Percentiles rank a stretch among this genome's conserved stretches.
Evolutionary conservation across 2,888 invertebrate species (phyloP).

Genomic region (Acanthosepion esculentum): DNA sequence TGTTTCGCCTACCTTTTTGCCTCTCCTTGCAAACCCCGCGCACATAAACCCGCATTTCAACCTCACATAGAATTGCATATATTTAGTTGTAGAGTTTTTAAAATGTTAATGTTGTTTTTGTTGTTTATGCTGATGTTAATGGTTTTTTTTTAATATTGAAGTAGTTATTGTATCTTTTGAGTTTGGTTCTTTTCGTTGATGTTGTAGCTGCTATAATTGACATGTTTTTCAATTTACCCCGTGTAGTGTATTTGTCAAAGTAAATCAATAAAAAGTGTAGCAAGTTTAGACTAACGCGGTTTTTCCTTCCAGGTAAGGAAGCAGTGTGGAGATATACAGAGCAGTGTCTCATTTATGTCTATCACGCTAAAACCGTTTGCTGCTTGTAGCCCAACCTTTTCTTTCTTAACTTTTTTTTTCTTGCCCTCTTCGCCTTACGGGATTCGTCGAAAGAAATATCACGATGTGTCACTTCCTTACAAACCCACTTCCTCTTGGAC

Average conservation of each 20-base stretch:
- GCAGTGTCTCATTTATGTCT: constrained; percentile 45
- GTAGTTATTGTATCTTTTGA: neutral
- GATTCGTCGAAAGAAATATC: neutral
- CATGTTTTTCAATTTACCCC: neutral
- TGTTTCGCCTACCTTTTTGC: neutral
- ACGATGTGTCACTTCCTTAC: neutral
- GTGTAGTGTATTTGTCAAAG: neutral
- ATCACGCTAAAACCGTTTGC: constrained; percentile 25
- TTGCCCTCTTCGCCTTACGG: neutral
- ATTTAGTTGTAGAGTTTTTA: neutral
- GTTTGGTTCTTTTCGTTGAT: neutral
- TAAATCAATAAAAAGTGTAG: constrained; percentile 8
- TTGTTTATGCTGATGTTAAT: neutral
- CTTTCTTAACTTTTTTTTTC: neutral
- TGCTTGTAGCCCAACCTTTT: constrained; percentile 22
- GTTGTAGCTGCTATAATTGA: neutral
- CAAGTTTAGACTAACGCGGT: neutral
- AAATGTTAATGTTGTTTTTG: neutral
- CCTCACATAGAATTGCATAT: constrained; percentile 20
- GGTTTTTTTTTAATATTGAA: constrained; percentile 35
- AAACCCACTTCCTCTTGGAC: neutral
- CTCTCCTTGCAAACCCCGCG: neutral
- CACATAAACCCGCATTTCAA: neutral
- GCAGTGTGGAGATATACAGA: constrained; percentile 48
- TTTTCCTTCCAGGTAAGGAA: constrained; percentile 41